Evolutionary conservation across 1,140 invertebrate genomes (phyloP), one percentile per base, ranked within the genome.

Genomic region (Yoshiicerus persimilis): DNA sequence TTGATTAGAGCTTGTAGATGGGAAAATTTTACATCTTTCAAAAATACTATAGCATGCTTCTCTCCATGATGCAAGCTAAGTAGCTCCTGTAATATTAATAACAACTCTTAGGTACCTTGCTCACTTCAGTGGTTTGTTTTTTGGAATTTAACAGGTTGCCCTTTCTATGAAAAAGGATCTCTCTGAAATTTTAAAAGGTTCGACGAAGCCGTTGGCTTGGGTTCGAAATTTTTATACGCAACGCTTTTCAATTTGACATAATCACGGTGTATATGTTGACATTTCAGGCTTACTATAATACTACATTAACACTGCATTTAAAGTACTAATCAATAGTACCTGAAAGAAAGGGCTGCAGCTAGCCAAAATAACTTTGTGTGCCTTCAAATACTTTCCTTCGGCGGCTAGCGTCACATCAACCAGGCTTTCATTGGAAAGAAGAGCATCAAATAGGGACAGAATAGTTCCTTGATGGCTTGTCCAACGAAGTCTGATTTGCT

Each of bases 391-490:
- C 56, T 90, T 38, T 20, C 87, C 86, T 23, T 90, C 86, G 39
- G 77, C 75, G n/a, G 66, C 27, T 1, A 90, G 56, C 10, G 89
- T 90, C 0, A 90, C 89, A 80, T 90, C 89, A 4, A 80, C 88
- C 11, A 88, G 30, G 9, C 88, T 88, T 87, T 90, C 66, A 93
- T 96, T 97, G 94, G 97, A 96, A 91, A 98, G 93, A 89, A 98
- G 94, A 91, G 96, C 96, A 93, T 98, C 97, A 93, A 98, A 98
- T 91, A 97, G 97, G 91, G 96, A 96, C 91, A 98, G 96, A 92
- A 98, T 94, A 89, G 97, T 98, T 89, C 96, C 96, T 93, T 98
- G 97, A 93, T 98, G 97, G 93, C 98, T 98, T 93, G 98, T 98
- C 97, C 97, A 98, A 92, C 96, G 94, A 91, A 98, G 94, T 94